Conservation (phyloP, 2,888 invertebrate species). For the Ichneumoninae sp. region DNA sequence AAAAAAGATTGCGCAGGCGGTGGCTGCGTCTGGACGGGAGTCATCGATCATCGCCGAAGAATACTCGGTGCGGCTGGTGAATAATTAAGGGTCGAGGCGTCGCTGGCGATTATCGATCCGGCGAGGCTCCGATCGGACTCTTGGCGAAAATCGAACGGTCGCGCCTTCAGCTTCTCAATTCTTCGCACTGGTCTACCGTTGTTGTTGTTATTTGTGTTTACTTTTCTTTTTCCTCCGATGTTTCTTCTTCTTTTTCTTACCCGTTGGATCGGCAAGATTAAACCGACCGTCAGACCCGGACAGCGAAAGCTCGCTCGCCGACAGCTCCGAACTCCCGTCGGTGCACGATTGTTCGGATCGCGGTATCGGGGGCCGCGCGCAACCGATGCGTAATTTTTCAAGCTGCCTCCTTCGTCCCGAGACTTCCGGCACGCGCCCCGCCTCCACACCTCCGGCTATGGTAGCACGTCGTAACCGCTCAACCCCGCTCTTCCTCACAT, state of each 20-base stretch:
- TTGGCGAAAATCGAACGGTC: slow-evolving; percentile 34
- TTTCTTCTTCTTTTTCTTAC: not conserved
- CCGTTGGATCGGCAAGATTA: slow-evolving; percentile 23
- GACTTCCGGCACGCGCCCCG: slow-evolving; percentile 69
- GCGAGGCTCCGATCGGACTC: slow-evolving; percentile 28
- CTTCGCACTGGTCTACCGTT: not conserved
- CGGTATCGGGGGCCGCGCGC: slow-evolving; percentile 51
- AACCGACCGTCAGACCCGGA: slow-evolving; percentile 37
- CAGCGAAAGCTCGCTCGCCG: slow-evolving; percentile 44
- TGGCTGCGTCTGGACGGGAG: slow-evolving; percentile 46
- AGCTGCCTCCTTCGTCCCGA: slow-evolving; percentile 55
- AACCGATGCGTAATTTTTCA: slow-evolving; percentile 66
- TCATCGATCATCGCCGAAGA: slow-evolving; percentile 62
- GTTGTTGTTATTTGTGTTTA: slow-evolving; percentile 9
- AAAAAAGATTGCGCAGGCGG: slow-evolving; percentile 38
- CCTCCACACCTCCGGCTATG: slow-evolving; percentile 66
- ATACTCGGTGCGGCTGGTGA: slow-evolving; percentile 50
- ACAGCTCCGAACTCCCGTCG: slow-evolving; percentile 61
- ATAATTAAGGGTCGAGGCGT: slow-evolving; percentile 55
- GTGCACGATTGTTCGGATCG: slow-evolving; percentile 55
- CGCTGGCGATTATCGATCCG: slow-evolving; percentile 58
- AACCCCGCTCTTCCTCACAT: slow-evolving; percentile 55
- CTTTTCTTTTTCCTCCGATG: slow-evolving; percentile 2
- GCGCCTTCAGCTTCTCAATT: not conserved
- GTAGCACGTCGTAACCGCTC: slow-evolving; percentile 52